Percentiles rank a stretch among this genome's conserved stretches.
Conservation (phyloP, 2,888 invertebrate genomes). For the Cerastis leucographa region DNA sequence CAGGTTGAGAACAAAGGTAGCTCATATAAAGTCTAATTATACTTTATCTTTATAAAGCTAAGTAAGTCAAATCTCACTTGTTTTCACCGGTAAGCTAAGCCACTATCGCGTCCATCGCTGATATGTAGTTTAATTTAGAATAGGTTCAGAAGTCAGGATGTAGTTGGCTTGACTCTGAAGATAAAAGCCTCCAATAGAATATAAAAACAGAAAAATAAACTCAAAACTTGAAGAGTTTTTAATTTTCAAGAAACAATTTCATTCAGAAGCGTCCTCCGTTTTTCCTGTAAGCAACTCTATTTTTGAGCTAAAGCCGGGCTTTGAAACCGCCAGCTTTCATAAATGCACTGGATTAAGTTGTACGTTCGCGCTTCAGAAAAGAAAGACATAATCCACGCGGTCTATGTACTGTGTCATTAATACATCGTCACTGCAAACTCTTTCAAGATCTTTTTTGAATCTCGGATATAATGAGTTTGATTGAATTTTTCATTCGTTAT, state of each 20-base stretch:
- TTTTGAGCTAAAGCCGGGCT: slow-evolving; percentile 35
- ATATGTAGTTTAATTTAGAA: too few species aligned
- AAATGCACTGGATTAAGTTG: slow-evolving; percentile 45
- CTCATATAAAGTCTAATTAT: background rate
- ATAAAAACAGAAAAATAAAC: too few species aligned
- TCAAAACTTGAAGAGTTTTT: background rate
- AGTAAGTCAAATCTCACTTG: background rate
- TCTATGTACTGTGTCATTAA: background rate
- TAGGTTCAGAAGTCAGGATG: too few species aligned
- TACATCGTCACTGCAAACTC: background rate
- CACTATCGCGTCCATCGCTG: too few species aligned
- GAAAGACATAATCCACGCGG: slow-evolving; percentile 15
- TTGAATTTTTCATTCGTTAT: background rate
- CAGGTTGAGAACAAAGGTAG: background rate
- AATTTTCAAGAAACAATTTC: background rate
- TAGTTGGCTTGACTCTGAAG: too few species aligned
- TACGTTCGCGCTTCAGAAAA: slow-evolving; percentile 36
- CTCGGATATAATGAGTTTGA: background rate
- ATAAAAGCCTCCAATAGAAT: too few species aligned
- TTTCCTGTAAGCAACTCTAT: background rate
- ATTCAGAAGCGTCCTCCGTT: background rate
- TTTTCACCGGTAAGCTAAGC: too few species aligned
- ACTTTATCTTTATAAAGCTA: background rate
- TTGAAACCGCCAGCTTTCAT: slow-evolving; percentile 18
- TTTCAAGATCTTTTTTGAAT: background rate